phyloP scores from a whole-genome alignment of 1,140 invertebrate genomes.

The Drosophila nasuta region DNA sequence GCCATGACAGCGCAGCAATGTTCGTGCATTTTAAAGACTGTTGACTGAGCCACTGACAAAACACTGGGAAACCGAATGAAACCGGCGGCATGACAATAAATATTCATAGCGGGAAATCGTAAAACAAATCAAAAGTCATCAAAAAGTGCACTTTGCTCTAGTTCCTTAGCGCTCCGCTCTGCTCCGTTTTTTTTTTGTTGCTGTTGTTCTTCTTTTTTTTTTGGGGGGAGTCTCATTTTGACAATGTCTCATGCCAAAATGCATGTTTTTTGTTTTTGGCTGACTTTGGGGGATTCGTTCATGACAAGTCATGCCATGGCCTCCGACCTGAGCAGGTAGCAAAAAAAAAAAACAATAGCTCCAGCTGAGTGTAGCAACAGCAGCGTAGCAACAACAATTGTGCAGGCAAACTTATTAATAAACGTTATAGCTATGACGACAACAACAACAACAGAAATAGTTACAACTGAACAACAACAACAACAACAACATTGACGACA shows the following conservation, averaged over 20 bases:
- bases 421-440: conserved; percentile 77
- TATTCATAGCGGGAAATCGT: conserved; percentile 78
- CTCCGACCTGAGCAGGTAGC: conserved; percentile 36
- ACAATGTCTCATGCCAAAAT: conserved; percentile 36
- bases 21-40: conserved; percentile 79
- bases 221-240: conserved; percentile 8
- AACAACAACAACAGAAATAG: conserved; percentile 25
- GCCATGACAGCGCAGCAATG: conserved; percentile 57
- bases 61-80: conserved; percentile 21
- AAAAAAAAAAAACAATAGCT: conserved; percentile 27
- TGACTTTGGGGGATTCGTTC: conserved; percentile 25
- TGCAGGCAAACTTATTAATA: conserved; percentile 75
- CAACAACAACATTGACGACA: conserved; percentile 29
- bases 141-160: conserved; percentile 82
- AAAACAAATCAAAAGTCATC: conserved; percentile 83
- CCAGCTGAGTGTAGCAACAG: conserved; percentile 70
- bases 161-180: conserved; percentile 46
- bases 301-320: conserved; percentile 72
- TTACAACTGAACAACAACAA: background rate
- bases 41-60: conserved; percentile 32
- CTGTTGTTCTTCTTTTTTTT: background rate
- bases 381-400: conserved; percentile 57
- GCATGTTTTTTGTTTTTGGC: conserved; percentile 1
- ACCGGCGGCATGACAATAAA: conserved; percentile 72
- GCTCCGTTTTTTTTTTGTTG: no score